Evolutionary conservation across 2,113 vertebrate species (phyloP).

Genomic region (Gambusia holbrooki): DNA sequence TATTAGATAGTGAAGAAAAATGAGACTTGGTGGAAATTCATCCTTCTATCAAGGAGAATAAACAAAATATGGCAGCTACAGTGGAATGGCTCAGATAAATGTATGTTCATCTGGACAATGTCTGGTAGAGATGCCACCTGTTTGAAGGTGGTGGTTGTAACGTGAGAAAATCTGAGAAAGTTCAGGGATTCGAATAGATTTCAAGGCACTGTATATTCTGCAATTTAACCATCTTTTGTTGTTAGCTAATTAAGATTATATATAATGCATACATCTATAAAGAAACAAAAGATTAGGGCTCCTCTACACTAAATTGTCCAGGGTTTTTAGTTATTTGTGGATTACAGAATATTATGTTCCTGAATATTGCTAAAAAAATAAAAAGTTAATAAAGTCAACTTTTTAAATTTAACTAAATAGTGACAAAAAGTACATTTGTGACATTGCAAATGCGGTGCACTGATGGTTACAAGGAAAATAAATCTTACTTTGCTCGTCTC

Average conservation of each 20-base stretch:
- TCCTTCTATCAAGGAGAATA: no score
- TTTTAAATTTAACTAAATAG: background rate
- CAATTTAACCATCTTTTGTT: conserved; percentile 48
- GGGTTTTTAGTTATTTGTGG: no score
- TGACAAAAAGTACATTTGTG: background rate
- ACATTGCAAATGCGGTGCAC: background rate
- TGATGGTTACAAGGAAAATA: conserved; percentile 23
- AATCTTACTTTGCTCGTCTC: conserved; percentile 24
- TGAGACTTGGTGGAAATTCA: background rate
- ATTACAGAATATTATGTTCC: no score
- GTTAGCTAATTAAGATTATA: conserved; percentile 4
- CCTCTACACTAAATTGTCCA: background rate
- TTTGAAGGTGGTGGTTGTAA: background rate
- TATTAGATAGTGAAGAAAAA: background rate
- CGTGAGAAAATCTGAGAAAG: background rate
- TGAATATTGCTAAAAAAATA: background rate
- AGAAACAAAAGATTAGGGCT: conserved; percentile 39
- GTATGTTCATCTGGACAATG: background rate
- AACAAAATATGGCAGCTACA: no score
- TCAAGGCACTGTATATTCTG: background rate
- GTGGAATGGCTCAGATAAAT: no score
- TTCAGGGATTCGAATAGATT: background rate
- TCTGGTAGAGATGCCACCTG: no score
- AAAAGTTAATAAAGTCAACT: background rate
- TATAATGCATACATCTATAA: conserved; percentile 35